Conservation (phyloP, 2,797 vertebrate species). For the Molossus alvarezi region DNA sequence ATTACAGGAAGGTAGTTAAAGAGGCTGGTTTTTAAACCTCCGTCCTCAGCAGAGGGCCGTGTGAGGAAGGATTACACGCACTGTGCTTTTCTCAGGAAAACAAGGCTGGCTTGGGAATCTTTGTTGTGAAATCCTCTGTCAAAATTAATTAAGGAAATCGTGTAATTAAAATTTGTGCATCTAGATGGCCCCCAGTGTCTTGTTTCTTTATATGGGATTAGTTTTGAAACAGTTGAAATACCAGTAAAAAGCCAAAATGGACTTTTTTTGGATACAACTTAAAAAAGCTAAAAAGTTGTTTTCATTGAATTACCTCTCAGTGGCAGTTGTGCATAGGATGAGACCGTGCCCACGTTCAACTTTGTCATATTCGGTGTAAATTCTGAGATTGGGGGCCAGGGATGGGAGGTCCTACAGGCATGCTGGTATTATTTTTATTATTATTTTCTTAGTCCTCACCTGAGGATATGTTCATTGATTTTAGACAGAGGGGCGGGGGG, state of each 20-base stretch:
- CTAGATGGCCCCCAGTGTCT: conserved; percentile 84
- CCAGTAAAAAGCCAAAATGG: conserved; percentile 82
- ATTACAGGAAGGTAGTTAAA: neutral
- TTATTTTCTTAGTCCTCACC: neutral
- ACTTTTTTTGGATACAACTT: conserved; percentile 80
- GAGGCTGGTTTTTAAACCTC: neutral
- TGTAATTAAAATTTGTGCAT: conserved; percentile 88
- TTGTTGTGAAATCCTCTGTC: conserved; percentile 86
- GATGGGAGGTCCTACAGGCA: neutral
- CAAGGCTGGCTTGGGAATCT: conserved; percentile 75
- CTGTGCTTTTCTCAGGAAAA: conserved; percentile 59
- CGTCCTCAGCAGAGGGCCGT: neutral
- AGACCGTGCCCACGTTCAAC: neutral
- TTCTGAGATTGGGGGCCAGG: neutral
- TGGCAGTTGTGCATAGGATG: neutral
- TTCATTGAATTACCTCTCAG: conserved; percentile 74
- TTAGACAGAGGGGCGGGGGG: neutral
- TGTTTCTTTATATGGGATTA: conserved; percentile 87
- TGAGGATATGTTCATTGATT: neutral
- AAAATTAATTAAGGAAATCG: conserved; percentile 89
- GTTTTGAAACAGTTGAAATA: conserved; percentile 86
- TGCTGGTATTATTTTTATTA: neutral
- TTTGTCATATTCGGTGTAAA: neutral
- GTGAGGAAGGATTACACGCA: conserved; percentile 59
- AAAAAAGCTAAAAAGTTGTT: conserved; percentile 71